These are phyloP conservation scores for Lacanobia wlatinum DNA, from an alignment of 2,888 invertebrate species.

Conservation along the genomic window DNA sequence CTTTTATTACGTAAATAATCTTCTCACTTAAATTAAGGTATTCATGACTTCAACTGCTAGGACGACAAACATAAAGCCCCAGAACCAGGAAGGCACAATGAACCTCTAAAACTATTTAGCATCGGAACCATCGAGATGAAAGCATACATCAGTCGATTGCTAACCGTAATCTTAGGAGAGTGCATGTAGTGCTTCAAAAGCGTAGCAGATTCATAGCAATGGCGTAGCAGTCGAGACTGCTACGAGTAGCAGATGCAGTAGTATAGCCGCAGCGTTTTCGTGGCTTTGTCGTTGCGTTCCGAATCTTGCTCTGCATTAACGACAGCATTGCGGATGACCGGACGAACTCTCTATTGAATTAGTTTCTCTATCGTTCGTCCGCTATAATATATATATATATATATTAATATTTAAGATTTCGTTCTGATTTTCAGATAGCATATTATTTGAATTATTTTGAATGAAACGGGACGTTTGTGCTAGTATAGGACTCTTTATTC, in stretches of 20 bases:
- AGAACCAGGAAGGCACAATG: not conserved
- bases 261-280: too few species aligned
- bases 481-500: not conserved
- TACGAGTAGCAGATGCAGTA: not conserved
- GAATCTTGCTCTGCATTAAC: conserved; percentile 59
- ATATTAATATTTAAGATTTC: conserved; percentile 42
- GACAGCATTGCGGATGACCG: conserved; percentile 59
- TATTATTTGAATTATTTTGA: conserved; percentile 18
- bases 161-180: conserved; percentile 69
- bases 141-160: conserved; percentile 64
- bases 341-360: conserved; percentile 56
- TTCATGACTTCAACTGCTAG: too few species aligned
- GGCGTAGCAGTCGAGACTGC: not conserved
- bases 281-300: conserved; percentile 9
- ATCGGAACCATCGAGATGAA: conserved; percentile 39
- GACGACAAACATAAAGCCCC: not conserved
- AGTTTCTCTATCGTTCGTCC: conserved; percentile 20
- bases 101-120: conserved; percentile 14
- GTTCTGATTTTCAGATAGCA: conserved; percentile 11
- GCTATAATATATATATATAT: too few species aligned
- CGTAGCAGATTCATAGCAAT: conserved; percentile 29
- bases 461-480: not conserved
- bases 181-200: conserved; percentile 58
- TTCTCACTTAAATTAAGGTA: not conserved
- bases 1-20: not conserved